Base-by-base conservation (phyloP, 2,888 invertebrate species). In the Cantharis rufa region DNA sequence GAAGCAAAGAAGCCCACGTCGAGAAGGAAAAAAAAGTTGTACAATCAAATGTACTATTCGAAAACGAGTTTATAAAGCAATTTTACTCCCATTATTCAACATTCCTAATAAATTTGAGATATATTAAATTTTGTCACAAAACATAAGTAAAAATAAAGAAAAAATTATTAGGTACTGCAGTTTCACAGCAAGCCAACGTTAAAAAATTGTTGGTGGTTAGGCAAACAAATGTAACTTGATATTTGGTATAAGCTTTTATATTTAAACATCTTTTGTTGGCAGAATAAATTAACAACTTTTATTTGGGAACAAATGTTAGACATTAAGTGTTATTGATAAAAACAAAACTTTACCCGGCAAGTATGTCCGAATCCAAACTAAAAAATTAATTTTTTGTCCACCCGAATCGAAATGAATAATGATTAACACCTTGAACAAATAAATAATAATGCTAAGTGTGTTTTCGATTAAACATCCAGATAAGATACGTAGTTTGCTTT, bases 381-480 rank as follows among this genome's bases (percentile, higher is more conserved):
- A 79, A 66, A 66, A 76, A 77, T 74, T 76, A 76, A 82, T 82
- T 81, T 83, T 83, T 82, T 81, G 80, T 82, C 79, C 78, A 77
- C 80, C 71, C 64, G 62, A 73, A 78, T 80, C 80, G 75, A 79
- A 71, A 82, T 80, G 81, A 80, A 80, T 81, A 82, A 83, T 81
- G 81, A 82, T 82, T 82, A 82, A 82, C 82, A 76, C 79, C 77
- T 80, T 76, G 76, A 79, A 82, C 82, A 83, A 83, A 84, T 84
- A 83, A 84, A 84, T 84, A 84, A 84, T 84, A 84, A 83, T 82
- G 81, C 79, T 80, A 81, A 81, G 81, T 80, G 80, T 82, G 84
- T 83, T 80, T 79, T 80, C 81, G 84, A 85, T 84, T 83, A 83
- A 83, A 82, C 82, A 84, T 82, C 83, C 82, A 84, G 85, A 85